These are phyloP conservation scores for Maccullochella peelii DNA, from an alignment of 2,113 vertebrate genomes.

Conservation along the genomic window DNA sequence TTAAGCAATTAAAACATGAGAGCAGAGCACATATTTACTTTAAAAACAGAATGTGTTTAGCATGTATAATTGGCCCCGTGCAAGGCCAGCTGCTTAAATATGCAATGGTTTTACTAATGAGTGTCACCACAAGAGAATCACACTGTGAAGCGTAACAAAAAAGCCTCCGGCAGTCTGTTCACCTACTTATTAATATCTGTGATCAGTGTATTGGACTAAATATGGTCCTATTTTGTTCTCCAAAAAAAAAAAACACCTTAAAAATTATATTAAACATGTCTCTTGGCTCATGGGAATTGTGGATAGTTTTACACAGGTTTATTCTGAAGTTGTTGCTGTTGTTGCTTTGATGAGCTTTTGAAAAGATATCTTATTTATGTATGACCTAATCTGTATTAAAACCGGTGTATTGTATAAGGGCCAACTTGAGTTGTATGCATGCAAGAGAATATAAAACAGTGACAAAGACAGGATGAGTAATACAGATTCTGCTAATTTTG, in stretches of 20 bases:
- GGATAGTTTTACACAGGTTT: neutral
- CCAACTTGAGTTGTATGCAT: neutral
- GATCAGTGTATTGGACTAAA: slow-evolving; percentile 42
- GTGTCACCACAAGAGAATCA: slow-evolving; percentile 49
- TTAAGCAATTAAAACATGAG: slow-evolving; percentile 54
- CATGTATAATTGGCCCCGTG: slow-evolving; percentile 60
- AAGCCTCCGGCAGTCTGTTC: slow-evolving; percentile 48
- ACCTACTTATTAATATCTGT: slow-evolving; percentile 56
- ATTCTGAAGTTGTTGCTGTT: neutral
- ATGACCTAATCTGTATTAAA: neutral
- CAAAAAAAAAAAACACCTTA: slow-evolving; percentile 1
- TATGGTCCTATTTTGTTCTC: slow-evolving; percentile 28
- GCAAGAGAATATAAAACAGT: neutral
- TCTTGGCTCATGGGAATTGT: neutral
- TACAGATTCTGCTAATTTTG: neutral
- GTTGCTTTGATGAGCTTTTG: neutral
- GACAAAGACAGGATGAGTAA: neutral
- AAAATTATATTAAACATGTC: slow-evolving; percentile 14
- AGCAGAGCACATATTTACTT: slow-evolving; percentile 67
- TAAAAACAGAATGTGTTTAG: slow-evolving; percentile 62
- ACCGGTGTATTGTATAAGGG: neutral
- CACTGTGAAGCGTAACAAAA: slow-evolving; percentile 43
- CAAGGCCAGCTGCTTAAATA: slow-evolving; percentile 53
- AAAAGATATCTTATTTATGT: neutral
- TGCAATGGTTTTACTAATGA: slow-evolving; percentile 62